Evolutionary conservation across 2,113 vertebrate species (phyloP), one percentile per base, ranked within the genome.

Genomic region (Ceyx melanurus): DNA sequence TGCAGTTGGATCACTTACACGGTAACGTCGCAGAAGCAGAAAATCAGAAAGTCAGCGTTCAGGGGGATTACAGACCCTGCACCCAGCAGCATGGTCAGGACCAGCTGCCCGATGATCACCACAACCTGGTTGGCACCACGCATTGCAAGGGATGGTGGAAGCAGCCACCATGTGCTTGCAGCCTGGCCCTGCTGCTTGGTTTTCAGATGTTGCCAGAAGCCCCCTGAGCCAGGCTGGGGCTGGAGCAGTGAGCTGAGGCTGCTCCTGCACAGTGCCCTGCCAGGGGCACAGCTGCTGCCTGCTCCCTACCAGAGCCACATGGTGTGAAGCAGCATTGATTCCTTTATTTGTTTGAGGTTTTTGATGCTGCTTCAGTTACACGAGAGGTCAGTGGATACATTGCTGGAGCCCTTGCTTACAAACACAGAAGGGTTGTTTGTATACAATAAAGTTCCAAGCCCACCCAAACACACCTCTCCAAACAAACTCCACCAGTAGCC

Each of bases 11-110:
- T 12, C 19, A 3, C 31, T 40, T 31, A 29, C 48, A 23, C 2
- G 9, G 58, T 14, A 25, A 5, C 5, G 1, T 4, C 4, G 2
- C 35, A 22, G 22, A 17, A 21, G 33, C 58, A 60, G 42, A n/a
- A 54, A 42, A 1, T 1, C 23, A 40, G 42, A n/a, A 10, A 20
- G 1, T 0, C 20, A 48, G 29, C 1, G 11, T 11, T 12, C 3
- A 2, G 23, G 35, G 37, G 29, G 14, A 8, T 0, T 29, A 6
- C 8, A 62, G 51, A 26, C 16, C 62, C 61, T 12, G 2, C 21
- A 16, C 1, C 6, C 46, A 3, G 2, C 50, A 42, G 46, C 1
- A 0, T 0, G 9, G 11, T 3, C 3, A 1, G 35, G n/a, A 7
- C n/a, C 42, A 13, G 37, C 40, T 10, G 31, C 45, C 17, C 3